A percentile compares a stretch with the other conserved stretches of the same genome.
Conservation (phyloP, 2,888 invertebrate species). For the Cinara cedri region DNA sequence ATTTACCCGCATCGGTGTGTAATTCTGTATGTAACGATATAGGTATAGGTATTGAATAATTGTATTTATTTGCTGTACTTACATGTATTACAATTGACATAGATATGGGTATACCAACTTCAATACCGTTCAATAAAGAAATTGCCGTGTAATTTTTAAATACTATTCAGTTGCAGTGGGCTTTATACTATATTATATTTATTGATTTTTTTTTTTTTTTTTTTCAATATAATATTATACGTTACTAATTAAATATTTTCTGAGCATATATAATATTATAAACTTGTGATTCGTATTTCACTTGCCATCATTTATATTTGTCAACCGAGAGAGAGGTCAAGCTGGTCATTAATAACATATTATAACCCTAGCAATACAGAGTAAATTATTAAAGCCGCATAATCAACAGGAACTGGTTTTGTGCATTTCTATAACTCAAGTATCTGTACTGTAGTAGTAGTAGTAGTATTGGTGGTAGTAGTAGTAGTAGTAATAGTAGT, state of each 20-base stretch:
- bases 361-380: constrained; percentile 47
- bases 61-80: too few relatives aligned
- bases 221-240: neutral
- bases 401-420: constrained; percentile 55
- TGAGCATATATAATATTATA: neutral
- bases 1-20: too few relatives aligned
- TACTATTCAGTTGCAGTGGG: neutral
- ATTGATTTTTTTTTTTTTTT: constrained; percentile 13
- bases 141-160: too few relatives aligned
- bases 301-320: constrained; percentile 54
- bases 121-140: too few relatives aligned
- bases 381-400: constrained; percentile 54
- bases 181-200: neutral
- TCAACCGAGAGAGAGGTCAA: constrained; percentile 55
- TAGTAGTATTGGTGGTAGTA: too few relatives aligned
- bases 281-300: constrained; percentile 45
- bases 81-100: too few relatives aligned
- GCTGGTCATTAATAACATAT: constrained; percentile 55
- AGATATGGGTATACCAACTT: too few relatives aligned
- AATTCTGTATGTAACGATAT: too few relatives aligned
- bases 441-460: neutral
- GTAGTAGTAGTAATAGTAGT: neutral
- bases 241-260: constrained; percentile 45
- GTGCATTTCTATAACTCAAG: constrained; percentile 46
- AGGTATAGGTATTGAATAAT: too few relatives aligned